Evolutionary conservation across 2,888 invertebrate species (phyloP).

Genomic region (Ornithoptera priamus): DNA sequence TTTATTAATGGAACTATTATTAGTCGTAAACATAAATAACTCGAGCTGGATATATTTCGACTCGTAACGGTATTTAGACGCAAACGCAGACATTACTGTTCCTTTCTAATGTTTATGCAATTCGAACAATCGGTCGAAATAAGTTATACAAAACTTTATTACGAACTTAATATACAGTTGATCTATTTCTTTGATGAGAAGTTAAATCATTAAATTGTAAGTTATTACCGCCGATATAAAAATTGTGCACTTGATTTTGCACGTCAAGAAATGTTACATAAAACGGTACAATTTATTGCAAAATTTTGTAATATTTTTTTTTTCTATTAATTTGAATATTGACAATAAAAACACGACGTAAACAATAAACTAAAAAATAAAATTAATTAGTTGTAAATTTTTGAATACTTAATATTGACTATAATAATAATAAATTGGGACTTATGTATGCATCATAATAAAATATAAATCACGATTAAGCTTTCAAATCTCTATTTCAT

Average conservation of each 20-base stretch:
- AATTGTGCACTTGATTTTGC: too few relatives aligned
- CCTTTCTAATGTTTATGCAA: slow-evolving; percentile 43
- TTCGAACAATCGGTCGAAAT: slow-evolving; percentile 1
- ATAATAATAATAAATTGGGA: slow-evolving; percentile 38
- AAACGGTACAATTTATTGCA: too few relatives aligned
- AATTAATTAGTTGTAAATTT: slow-evolving; percentile 4
- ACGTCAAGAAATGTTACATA: too few relatives aligned
- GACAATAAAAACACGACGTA: not conserved
- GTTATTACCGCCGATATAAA: too few relatives aligned
- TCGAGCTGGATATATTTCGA: slow-evolving; percentile 42
- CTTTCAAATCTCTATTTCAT: slow-evolving; percentile 65
- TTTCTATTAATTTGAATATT: too few relatives aligned
- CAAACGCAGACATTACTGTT: slow-evolving; percentile 44
- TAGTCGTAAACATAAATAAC: slow-evolving; percentile 40
- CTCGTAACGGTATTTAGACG: slow-evolving; percentile 46
- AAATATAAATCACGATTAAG: slow-evolving; percentile 48
- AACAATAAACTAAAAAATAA: not conserved
- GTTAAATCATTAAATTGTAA: too few relatives aligned
- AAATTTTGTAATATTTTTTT: too few relatives aligned
- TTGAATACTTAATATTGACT: slow-evolving; percentile 52
- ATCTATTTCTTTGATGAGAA: slow-evolving; percentile 8
- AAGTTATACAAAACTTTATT: not conserved
- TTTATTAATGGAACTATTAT: slow-evolving; percentile 31
- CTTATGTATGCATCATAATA: slow-evolving; percentile 30
- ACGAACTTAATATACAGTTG: not conserved